phyloP scores from a whole-genome alignment of 37 sponge, comb jelly and placozoan genomes.

The Halisarca cf. caerulea region DNA sequence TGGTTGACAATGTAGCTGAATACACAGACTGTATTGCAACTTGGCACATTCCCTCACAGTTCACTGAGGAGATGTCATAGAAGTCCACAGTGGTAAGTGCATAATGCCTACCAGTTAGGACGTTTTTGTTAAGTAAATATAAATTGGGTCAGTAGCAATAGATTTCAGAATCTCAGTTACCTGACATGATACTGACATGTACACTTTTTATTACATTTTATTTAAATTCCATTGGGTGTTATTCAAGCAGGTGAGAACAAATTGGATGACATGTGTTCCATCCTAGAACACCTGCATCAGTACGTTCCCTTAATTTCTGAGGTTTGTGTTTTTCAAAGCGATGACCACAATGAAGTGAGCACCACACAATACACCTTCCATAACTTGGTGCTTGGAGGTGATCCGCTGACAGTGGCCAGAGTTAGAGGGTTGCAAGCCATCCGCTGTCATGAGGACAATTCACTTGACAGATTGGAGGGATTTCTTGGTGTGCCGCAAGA shows the following conservation, averaged over 20 bases:
- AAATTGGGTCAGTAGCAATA: too few species aligned
- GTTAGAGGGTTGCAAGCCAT: not conserved
- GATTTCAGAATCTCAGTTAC: too few species aligned
- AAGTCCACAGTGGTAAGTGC: slow-evolving; percentile 18
- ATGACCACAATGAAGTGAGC: not conserved
- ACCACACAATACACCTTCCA: not conserved
- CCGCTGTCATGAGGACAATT: not conserved
- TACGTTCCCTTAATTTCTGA: not conserved
- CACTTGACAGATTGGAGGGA: not conserved
- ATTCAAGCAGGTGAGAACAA: not conserved
- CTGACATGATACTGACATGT: too few species aligned
- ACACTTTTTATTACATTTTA: too few species aligned
- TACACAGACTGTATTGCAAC: not conserved
- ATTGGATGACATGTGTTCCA: not conserved
- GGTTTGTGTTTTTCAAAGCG: not conserved
- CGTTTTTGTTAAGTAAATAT: too few species aligned
- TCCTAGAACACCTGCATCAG: not conserved
- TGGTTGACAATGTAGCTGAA: too few species aligned
- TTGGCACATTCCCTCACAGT: not conserved
- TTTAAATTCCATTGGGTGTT: not conserved
- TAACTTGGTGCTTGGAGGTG: not conserved
- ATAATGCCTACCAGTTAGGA: too few species aligned
- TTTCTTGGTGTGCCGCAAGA: not conserved
- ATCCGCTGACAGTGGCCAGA: not conserved
- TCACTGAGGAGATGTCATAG: not conserved